Evolutionary conservation across 1,140 invertebrate species (phyloP), one percentile per base, ranked within the genome.

Genomic region (Drosophila equinoxialis): DNA sequence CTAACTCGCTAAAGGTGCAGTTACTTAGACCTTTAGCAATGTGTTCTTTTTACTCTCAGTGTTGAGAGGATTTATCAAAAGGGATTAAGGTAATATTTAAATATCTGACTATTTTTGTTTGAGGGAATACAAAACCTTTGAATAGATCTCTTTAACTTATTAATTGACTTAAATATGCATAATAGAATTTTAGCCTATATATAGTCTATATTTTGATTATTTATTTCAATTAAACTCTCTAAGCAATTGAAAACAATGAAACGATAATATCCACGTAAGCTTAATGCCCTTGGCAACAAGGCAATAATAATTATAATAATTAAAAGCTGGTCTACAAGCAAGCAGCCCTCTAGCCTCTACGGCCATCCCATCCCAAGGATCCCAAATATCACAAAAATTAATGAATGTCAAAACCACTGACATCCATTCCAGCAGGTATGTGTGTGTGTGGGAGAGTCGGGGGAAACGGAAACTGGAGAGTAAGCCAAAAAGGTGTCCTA

Each of bases 321-420:
- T 57, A 57, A 57, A 57, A 57, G 26, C 54, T 26, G 54, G 54
- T n/a, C 5, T 3, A 30, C 30, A 13, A 57, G 17, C 45, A 51
- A 23, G 13, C 17, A 51, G 17, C 45, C 45, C 45, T 51, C 45
- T 4, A 51, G 45, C 3, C 11, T 5, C 45, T 20, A 8, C 2
- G 13, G 5, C 42, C 42, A 1, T 0, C 14, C 14, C 45, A 51
- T 7, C 17, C 45, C 45, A 23, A 23, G 45, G 54, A 58, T 58
- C n/a, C n/a, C 37, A 58, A 58, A 8, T 59, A 59, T 59, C 57
- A 37, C 57, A 59, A 59, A 79, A 83, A 89, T 77, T 86, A 83
- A 86, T 89, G 76, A 86, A 87, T 87, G 79, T 62, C 65, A 79
- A 87, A 83, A 71, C 76, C 79, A 71, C 71, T 51, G 45, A 51